Base-by-base conservation (phyloP, 2,113 vertebrate genomes). In the Columba janthina region DNA sequence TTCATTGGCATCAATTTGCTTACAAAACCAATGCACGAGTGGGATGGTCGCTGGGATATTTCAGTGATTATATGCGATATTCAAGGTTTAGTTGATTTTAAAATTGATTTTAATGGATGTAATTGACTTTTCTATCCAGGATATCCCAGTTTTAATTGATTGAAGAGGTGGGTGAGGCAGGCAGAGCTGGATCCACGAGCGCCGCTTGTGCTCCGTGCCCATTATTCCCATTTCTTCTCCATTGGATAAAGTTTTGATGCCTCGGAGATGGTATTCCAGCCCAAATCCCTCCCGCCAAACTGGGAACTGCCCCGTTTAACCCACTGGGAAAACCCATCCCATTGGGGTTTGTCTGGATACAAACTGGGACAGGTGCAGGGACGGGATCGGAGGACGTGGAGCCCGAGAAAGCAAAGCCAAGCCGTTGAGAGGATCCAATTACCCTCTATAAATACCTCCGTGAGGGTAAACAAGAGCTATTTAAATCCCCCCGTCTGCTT, bases 391-490 rank as follows among this genome's bases (percentile, higher is more conserved):
- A 56, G 85, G 82, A 79, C 60, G 66, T 1, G 4, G 58, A 90
- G 65, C 83, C 66, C 0, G 0, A 64, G 83, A 88, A 85, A 92
- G 83, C 79, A 12, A 75, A 90, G 40, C 0, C 4, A 83, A 79
- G 67, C 83, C 44, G 1, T 36, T 3, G 2, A 20, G 77, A 46
- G 90, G 88, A 92, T 97, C 92, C 15, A 5, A 6, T 94, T 94
- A 90, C 96, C 9, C 74, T 72, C 96, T 94, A 96, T 91, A 96
- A 96, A 97, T 95, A 94, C 92, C 34, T 28, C 83, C 1, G 11
- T 53, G 89, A 58, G 77, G 78, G 85, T 93, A 96, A 94, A 95
- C 85, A 89, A 42, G 90, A 88, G 82, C 88, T 93, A 82, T 91
- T 94, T 93, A 64, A 87, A 93, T 89, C 92, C 70, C 18, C 7